A percentile compares a stretch with the other conserved stretches of the same genome.
Evolutionary conservation across 2,888 invertebrate species (phyloP).

Genomic region (Acrobasis suavella): DNA sequence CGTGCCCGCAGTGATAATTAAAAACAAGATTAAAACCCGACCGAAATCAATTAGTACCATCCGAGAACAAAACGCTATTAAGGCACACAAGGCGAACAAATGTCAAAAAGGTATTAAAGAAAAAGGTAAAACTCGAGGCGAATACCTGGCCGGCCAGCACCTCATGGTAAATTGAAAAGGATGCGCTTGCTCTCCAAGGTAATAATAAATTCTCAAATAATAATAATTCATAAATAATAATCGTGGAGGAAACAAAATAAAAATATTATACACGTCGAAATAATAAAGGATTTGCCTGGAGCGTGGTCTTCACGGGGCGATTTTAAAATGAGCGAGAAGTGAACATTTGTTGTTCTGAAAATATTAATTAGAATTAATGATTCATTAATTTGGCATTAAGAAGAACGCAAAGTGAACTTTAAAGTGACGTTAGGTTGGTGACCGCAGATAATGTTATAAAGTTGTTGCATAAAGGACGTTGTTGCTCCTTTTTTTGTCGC

Average conservation of each 20-base stretch:
- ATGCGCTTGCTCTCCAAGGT: slow-evolving; percentile 73
- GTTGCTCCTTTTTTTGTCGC: too few species aligned
- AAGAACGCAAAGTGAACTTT: too few species aligned
- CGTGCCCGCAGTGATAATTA: slow-evolving; percentile 45
- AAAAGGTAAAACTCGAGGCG: slow-evolving; percentile 52
- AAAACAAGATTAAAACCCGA: slow-evolving; percentile 63
- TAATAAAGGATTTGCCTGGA: slow-evolving; percentile 77
- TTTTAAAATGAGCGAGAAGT: slow-evolving; percentile 35
- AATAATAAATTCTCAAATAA: slow-evolving; percentile 81
- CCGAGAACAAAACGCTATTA: slow-evolving; percentile 67
- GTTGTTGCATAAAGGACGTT: too few species aligned
- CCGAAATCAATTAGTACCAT: slow-evolving; percentile 69
- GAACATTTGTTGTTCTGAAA: not conserved
- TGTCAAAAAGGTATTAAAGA: slow-evolving; percentile 64
- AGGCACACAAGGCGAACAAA: slow-evolving; percentile 61
- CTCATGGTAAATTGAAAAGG: slow-evolving; percentile 81
- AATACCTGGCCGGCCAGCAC: slow-evolving; percentile 62
- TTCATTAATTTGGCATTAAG: not conserved
- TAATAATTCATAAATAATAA: slow-evolving; percentile 83
- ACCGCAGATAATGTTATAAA: too few species aligned
- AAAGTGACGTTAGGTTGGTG: too few species aligned
- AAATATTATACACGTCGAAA: slow-evolving; percentile 78
- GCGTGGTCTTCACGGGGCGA: slow-evolving; percentile 57
- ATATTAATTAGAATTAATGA: not conserved
- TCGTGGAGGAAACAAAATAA: slow-evolving; percentile 77